Percentiles rank a stretch among this genome's conserved stretches.
Conservation (phyloP, 2,797 vertebrate genomes). For the Syngnathus rostellatus region DNA sequence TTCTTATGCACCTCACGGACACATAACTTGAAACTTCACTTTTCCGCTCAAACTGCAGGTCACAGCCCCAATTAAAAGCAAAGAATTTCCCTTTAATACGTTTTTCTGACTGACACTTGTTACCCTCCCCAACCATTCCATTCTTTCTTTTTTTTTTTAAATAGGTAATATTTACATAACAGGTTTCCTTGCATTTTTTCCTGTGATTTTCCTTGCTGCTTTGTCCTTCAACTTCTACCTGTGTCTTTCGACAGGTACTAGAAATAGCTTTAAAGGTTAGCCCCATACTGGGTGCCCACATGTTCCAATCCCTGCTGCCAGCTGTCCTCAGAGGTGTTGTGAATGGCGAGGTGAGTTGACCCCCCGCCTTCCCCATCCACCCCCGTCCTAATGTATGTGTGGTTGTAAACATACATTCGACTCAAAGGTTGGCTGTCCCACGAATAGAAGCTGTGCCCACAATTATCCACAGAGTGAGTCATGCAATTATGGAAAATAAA, state of each 20-base stretch:
- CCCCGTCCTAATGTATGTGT: not conserved
- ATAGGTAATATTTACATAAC: not conserved
- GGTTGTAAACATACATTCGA: not conserved
- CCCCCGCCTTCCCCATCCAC: not conserved
- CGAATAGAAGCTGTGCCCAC: not conserved
- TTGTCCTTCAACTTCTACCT: not conserved
- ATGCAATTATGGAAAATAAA: not conserved
- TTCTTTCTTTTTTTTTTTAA: conserved; percentile 4
- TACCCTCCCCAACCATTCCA: conserved; percentile 1
- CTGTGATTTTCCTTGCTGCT: conserved; percentile 11
- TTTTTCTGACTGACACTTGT: not conserved
- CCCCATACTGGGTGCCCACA: conserved; percentile 80
- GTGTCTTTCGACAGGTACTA: conserved; percentile 76
- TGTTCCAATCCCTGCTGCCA: conserved; percentile 89
- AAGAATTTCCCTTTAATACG: conserved; percentile 4
- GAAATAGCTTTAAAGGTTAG: conserved; percentile 92
- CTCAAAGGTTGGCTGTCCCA: not conserved
- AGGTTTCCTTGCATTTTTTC: conserved; percentile 4
- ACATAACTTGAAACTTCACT: conserved; percentile 11
- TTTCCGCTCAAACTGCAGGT: conserved; percentile 9
- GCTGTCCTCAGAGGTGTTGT: conserved; percentile 84
- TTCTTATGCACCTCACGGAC: not conserved
- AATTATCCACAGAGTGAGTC: not conserved
- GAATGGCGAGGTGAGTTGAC: conserved; percentile 83
- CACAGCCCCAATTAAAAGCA: conserved; percentile 16